Base-by-base conservation (phyloP, 2,888 invertebrate species). In the Metellina segmentata region DNA sequence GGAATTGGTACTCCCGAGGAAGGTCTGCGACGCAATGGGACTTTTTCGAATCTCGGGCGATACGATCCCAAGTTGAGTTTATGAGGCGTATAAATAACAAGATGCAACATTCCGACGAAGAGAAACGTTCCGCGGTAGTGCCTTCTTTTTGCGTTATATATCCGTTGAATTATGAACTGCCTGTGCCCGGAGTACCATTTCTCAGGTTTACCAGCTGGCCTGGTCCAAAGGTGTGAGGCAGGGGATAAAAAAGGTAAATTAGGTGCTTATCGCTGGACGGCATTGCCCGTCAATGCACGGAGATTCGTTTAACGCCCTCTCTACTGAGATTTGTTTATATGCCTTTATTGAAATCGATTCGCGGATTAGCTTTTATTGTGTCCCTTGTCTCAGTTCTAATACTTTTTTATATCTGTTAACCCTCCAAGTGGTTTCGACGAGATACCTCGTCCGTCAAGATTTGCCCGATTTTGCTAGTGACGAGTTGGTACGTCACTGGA, bases 61-160 rank as follows among this genome's bases (percentile, higher is more conserved):
- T 71, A 83, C 34, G 85, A 69, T 53, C 34, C 79, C 72, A 61
- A 75, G 71, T 89, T 48, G 82, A 48, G 77, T 90, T 90, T 90
- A 90, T 86, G 90, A 71, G 74, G 81, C 90, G 81, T 85, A 90
- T 90, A 90, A 90, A 90, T 90, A 90, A 85, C 85, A 85, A 85
- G 85, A 90, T 86, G 90, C 85, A 71, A 78, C 78, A 78, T 77
- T 89, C 85, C 78, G 52, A 53, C 52, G 53, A n/a, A 52, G 79
- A 52, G 70, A 61, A 69, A 34, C 34, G 13, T 9, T 53, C 48
- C 48, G 52, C 13, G 72, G 72, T 71, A 19, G n/a, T 49, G 16
- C n/a, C 53, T 74, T 74, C 52, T 83, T 77, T 51, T 51, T 52
- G 34, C 71, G 71, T 72, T 72, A 71, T 87, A 87, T 79, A 87